phyloP scores from a whole-genome alignment of 2,113 vertebrate species.

The Seriola dumerili region DNA sequence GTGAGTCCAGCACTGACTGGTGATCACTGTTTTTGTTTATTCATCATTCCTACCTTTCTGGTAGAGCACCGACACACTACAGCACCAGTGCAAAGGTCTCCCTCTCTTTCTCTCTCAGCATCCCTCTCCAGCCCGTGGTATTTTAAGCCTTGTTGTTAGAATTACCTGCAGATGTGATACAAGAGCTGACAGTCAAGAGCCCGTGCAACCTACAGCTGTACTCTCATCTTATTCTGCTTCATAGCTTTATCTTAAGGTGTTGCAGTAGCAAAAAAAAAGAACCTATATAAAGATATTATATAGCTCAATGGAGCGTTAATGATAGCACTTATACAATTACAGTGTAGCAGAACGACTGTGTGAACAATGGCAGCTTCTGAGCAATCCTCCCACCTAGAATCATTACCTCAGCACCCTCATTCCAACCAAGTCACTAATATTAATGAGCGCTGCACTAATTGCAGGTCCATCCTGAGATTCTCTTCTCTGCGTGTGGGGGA shows the following conservation, averaged over 20 bases:
- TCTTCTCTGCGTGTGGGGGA: conserved; percentile 7
- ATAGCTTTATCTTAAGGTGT: conserved; percentile 19
- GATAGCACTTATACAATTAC: conserved; percentile 69
- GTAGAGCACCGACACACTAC: conserved; percentile 25
- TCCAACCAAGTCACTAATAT: conserved; percentile 42
- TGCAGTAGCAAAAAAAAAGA: conserved; percentile 13
- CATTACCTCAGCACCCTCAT: conserved; percentile 49
- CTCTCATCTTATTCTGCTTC: background rate
- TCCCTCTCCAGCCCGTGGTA: conserved; percentile 18
- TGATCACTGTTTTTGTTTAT: conserved; percentile 34
- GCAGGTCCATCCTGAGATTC: conserved; percentile 42
- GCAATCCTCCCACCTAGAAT: conserved; percentile 62
- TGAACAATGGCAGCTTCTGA: conserved; percentile 51
- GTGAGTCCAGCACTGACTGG: conserved; percentile 15
- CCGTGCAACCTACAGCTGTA: background rate
- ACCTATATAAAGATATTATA: background rate
- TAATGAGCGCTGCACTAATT: conserved; percentile 62
- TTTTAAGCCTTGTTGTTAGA: conserved; percentile 30
- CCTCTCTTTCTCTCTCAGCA: conserved; percentile 1
- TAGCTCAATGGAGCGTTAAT: conserved; percentile 51
- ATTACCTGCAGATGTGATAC: conserved; percentile 32
- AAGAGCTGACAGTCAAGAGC: conserved; percentile 17
- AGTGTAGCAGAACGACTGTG: conserved; percentile 23
- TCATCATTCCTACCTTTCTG: conserved; percentile 9
- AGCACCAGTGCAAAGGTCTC: conserved; percentile 24